Conservation (phyloP, 1,140 invertebrate species). For the Phortica variegata region DNA sequence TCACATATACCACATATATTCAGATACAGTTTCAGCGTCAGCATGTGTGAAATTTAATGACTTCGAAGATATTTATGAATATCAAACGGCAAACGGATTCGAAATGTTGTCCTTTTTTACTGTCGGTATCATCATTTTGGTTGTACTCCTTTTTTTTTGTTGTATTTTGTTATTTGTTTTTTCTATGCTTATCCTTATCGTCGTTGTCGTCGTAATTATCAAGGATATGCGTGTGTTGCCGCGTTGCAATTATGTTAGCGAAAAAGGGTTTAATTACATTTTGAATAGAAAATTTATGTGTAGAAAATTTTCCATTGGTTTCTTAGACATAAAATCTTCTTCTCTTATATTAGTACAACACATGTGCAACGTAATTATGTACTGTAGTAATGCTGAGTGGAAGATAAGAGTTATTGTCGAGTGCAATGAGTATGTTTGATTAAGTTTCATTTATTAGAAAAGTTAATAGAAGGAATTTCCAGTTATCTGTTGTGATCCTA, state of each 20-base stretch:
- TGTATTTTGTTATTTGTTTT: constrained; percentile 5
- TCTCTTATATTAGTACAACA: too few species aligned
- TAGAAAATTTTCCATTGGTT: too few species aligned
- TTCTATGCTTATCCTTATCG: constrained; percentile 9
- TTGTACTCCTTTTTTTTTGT: background rate
- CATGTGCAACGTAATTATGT: too few species aligned
- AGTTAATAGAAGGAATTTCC: too few species aligned
- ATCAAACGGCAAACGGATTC: constrained; percentile 8
- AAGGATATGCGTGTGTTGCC: constrained; percentile 32
- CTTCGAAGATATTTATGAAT: constrained; percentile 52
- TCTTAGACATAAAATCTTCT: too few species aligned
- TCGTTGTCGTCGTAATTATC: constrained; percentile 50
- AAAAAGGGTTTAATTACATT: constrained; percentile 52
- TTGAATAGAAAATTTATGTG: constrained; percentile 53
- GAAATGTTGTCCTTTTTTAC: constrained; percentile 4
- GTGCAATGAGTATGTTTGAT: too few species aligned
- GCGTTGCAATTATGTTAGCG: constrained; percentile 49
- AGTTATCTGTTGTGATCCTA: too few species aligned
- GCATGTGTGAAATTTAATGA: constrained; percentile 55
- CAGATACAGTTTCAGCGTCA: constrained; percentile 24
- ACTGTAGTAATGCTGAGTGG: too few species aligned
- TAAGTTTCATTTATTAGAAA: too few species aligned
- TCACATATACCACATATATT: too few species aligned
- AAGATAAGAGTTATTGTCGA: too few species aligned
- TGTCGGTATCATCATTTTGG: background rate